These are phyloP conservation scores for Salpingus planirostris DNA, from an alignment of 2,888 invertebrate species.

Conservation along the genomic window DNA sequence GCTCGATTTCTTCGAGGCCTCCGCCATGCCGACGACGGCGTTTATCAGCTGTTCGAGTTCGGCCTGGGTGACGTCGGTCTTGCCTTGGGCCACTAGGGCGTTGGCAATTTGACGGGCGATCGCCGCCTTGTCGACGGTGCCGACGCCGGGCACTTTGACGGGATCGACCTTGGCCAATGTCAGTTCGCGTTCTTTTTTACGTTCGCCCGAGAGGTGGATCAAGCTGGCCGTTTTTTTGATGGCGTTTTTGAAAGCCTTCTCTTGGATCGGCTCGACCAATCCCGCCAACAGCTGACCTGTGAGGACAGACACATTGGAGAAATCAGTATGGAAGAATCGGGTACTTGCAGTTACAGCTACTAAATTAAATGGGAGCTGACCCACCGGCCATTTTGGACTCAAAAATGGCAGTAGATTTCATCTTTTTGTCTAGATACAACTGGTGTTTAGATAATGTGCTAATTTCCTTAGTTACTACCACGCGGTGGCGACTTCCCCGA, in stretches of 20 bases:
- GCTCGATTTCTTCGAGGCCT: constrained; percentile 47
- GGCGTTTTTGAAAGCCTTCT: constrained; percentile 63
- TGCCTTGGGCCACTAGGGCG: constrained; percentile 68
- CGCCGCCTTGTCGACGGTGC: constrained; percentile 66
- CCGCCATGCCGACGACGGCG: constrained; percentile 65
- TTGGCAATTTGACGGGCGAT: constrained; percentile 76
- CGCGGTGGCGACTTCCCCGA: no score
- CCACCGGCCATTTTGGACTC: no score
- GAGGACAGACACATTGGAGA: no score
- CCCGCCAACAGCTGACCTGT: constrained; percentile 31
- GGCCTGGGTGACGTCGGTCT: constrained; percentile 69
- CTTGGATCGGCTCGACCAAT: constrained; percentile 49
- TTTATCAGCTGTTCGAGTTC: constrained; percentile 73
- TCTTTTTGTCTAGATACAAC: no score
- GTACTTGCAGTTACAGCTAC: no score
- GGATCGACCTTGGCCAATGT: constrained; percentile 36
- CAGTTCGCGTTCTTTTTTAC: constrained; percentile 38
- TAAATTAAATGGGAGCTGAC: no score
- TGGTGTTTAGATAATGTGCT: no score
- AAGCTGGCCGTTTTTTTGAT: constrained; percentile 69
- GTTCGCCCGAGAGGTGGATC: constrained; percentile 55
- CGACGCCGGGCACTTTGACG: constrained; percentile 58
- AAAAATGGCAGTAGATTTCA: no score
- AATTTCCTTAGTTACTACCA: no score
- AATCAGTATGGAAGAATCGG: no score